Evolutionary conservation across 2,113 vertebrate species (phyloP).

Genomic region (Speoplatyrhinus poulsoni): DNA sequence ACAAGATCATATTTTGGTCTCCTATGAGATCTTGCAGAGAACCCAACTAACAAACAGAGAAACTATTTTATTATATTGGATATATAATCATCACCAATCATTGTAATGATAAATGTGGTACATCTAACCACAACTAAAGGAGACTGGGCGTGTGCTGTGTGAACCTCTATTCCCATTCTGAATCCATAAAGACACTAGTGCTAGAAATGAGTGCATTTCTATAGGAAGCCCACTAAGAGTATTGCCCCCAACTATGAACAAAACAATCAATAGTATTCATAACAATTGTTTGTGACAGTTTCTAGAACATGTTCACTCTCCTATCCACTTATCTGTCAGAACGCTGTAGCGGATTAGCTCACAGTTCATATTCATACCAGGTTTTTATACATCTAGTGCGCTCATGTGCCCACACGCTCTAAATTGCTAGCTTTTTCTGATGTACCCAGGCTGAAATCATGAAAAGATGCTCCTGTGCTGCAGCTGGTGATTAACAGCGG

Average conservation of each 20-base stretch:
- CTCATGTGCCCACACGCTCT: constrained; percentile 1
- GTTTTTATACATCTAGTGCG: too few relatives aligned
- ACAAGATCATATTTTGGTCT: too few relatives aligned
- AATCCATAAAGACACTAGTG: constrained; percentile 3
- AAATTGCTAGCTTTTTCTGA: constrained; percentile 10
- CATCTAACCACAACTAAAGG: too few relatives aligned
- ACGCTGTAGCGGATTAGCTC: constrained; percentile 14
- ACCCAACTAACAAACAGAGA: too few relatives aligned
- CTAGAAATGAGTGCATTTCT: background rate
- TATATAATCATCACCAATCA: too few relatives aligned
- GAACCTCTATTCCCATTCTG: too few relatives aligned
- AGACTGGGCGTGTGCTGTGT: background rate
- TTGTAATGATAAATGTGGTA: too few relatives aligned
- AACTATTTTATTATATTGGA: too few relatives aligned
- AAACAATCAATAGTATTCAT: too few relatives aligned
- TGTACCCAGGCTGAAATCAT: constrained; percentile 61
- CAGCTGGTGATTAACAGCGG: constrained; percentile 42
- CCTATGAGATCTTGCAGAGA: too few relatives aligned
- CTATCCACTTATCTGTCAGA: constrained; percentile 3
- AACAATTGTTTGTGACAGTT: too few relatives aligned
- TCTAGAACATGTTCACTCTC: background rate
- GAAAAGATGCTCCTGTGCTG: constrained; percentile 51
- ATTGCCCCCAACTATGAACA: background rate
- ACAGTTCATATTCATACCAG: background rate
- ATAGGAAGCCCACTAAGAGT: background rate